Percentiles rank a stretch among this genome's conserved stretches.
These are phyloP conservation scores for Palloptera scutellata DNA, from an alignment of 2,888 invertebrate genomes.

Conservation along the genomic window DNA sequence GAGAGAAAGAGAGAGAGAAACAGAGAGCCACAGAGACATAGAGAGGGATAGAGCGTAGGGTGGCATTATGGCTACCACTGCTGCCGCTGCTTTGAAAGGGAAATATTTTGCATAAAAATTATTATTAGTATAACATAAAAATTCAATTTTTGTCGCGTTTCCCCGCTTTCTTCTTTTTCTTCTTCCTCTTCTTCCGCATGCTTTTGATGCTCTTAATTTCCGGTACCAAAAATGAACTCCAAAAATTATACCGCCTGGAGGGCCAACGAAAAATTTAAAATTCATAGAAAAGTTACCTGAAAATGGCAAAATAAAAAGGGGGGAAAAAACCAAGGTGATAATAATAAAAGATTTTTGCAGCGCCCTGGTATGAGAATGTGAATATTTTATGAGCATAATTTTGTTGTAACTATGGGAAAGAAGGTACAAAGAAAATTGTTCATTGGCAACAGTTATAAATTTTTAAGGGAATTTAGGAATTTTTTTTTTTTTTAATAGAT, in stretches of 20 bases:
- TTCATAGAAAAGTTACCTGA: neutral
- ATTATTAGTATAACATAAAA: slow-evolving; percentile 43
- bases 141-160: slow-evolving; percentile 41
- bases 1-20: too few relatives aligned
- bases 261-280: neutral
- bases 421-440: too few relatives aligned
- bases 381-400: too few relatives aligned
- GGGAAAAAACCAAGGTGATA: neutral
- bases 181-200: too few relatives aligned
- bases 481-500: too few relatives aligned
- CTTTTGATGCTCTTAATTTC: slow-evolving; percentile 4
- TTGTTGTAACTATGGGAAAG: too few relatives aligned
- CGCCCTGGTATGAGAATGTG: too few relatives aligned
- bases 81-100: slow-evolving; percentile 23
- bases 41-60: too few relatives aligned
- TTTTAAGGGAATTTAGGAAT: too few relatives aligned
- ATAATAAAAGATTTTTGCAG: too few relatives aligned
- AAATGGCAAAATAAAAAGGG: neutral
- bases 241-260: neutral
- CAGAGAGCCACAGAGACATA: too few relatives aligned
- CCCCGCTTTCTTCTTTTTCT: slow-evolving; percentile 13
- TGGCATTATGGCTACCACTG: neutral
- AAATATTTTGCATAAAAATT: slow-evolving; percentile 43
- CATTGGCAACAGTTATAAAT: too few relatives aligned
- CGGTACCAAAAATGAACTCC: neutral